Conservation (phyloP, 2,797 vertebrate genomes). For the Huso huso region DNA sequence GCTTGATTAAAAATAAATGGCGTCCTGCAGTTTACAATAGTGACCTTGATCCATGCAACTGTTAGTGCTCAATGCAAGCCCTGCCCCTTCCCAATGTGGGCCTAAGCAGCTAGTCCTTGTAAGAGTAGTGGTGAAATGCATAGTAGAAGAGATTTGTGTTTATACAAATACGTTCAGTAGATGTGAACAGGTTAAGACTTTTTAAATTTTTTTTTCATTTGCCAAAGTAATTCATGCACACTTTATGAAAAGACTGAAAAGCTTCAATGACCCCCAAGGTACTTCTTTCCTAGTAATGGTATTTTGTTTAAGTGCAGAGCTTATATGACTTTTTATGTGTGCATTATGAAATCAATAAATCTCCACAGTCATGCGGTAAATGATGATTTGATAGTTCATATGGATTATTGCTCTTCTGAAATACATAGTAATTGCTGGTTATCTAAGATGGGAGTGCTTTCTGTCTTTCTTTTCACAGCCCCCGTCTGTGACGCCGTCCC, state of each 20-base stretch:
- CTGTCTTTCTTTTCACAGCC: conserved; percentile 32
- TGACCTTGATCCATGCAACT: neutral
- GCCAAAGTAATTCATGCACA: conserved; percentile 4
- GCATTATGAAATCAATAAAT: neutral
- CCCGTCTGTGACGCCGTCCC: conserved; percentile 8
- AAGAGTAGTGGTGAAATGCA: too few species aligned
- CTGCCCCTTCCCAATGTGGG: too few species aligned
- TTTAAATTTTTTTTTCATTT: neutral
- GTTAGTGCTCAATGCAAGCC: neutral
- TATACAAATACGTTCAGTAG: too few species aligned
- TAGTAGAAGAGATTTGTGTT: too few species aligned
- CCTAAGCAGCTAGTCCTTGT: too few species aligned
- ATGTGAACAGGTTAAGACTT: neutral
- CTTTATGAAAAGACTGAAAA: conserved; percentile 16
- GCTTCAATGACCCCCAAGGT: conserved; percentile 53
- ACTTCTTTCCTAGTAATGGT: conserved; percentile 48
- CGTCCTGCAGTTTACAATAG: neutral
- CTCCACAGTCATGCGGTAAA: conserved; percentile 3
- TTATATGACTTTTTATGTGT: too few species aligned
- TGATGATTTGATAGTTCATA: neutral
- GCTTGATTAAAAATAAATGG: neutral
- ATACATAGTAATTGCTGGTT: neutral
- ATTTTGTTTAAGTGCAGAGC: conserved; percentile 33
- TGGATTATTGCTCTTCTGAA: conserved; percentile 8
- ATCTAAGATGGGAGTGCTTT: too few species aligned